A percentile compares a stretch with the other conserved stretches of the same genome.
Evolutionary conservation across 2,797 vertebrate species (phyloP).

Genomic region (Spinus pinus): DNA sequence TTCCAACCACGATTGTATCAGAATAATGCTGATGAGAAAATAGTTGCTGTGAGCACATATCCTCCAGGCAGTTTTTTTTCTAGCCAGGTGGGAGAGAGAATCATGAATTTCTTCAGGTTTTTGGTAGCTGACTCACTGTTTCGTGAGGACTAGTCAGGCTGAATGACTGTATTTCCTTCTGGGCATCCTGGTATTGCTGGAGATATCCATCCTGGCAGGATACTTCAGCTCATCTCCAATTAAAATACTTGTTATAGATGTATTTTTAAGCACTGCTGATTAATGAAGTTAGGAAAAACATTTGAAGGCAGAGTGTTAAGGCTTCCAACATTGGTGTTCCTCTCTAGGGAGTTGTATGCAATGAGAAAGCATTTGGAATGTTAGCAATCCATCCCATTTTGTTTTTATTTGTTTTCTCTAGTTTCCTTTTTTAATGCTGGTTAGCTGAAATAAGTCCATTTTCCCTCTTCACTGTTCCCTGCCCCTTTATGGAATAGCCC

Average conservation of each 20-base stretch:
- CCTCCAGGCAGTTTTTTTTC: neutral
- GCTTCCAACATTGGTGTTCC: constrained; percentile 60
- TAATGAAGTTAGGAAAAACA: constrained; percentile 78
- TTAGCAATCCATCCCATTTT: constrained; percentile 54
- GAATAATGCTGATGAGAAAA: constrained; percentile 4
- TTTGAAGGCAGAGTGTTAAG: constrained; percentile 74
- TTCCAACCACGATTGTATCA: neutral
- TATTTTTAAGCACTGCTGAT: constrained; percentile 70
- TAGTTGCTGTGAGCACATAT: neutral
- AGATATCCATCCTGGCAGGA: neutral
- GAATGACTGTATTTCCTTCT: neutral
- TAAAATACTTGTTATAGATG: constrained; percentile 70
- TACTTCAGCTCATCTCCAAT: constrained; percentile 59
- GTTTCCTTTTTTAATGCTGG: constrained; percentile 47
- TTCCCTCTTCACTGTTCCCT: neutral
- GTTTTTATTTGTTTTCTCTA: constrained; percentile 42
- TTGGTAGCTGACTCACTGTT: neutral
- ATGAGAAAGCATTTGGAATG: constrained; percentile 59
- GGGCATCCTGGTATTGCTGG: neutral
- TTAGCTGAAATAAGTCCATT: constrained; percentile 5
- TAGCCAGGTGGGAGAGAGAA: neutral
- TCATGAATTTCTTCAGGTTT: neutral
- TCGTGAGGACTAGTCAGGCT: neutral
- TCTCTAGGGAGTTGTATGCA: constrained; percentile 70
- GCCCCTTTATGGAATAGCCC: constrained; percentile 8